Evolutionary conservation across 2,113 vertebrate species (phyloP), one percentile per base, ranked within the genome.

Genomic region (Rhinoderma darwinii): DNA sequence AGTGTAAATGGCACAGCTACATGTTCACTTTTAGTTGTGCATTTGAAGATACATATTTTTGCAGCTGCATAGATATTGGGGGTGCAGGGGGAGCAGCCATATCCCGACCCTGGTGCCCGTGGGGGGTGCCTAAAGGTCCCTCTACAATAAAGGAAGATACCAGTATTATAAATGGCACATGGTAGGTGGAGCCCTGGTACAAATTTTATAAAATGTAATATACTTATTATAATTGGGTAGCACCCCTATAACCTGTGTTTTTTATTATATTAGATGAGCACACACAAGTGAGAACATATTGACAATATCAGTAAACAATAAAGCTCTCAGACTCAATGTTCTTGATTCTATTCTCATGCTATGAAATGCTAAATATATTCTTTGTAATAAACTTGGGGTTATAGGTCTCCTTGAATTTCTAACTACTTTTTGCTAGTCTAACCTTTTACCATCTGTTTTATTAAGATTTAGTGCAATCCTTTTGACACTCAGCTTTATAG

Each of bases 381-480:
- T 39, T 10, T 54, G 47, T 68, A 84, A 73, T 84, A 84, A 74
- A 84, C 47, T 41, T 51, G 25, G 61, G 82, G 63, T 72, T 54
- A 83, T 10, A 41, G 78, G 35, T 82, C 37, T 39, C 47, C 30
- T 54, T 74, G 82, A 74, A 74, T 84, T 37, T 73, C 41, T 54
- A 83, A 72, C 82, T 44, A 83, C 66, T 73, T 50, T 18, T 72
- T 66, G 35, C 44, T 68, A 14, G 63, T 73, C 41, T 84, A 74
- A 27, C 32, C 47, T 84, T 73, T 56, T 74, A 35, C 66, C 66
- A 54, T 72, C 43, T 54, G 44, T 54, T 84, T 56, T 84, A 84
- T 84, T 84, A 74, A 73, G 68, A 72, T 84, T 72, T 84, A 74
- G 82, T 8, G 41, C 68, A 73, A 35, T 84, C 44, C 32, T 84